These are phyloP conservation scores for Amblyjoppa fuscipennis DNA, from an alignment of 2,888 invertebrate genomes.

Conservation along the genomic window DNA sequence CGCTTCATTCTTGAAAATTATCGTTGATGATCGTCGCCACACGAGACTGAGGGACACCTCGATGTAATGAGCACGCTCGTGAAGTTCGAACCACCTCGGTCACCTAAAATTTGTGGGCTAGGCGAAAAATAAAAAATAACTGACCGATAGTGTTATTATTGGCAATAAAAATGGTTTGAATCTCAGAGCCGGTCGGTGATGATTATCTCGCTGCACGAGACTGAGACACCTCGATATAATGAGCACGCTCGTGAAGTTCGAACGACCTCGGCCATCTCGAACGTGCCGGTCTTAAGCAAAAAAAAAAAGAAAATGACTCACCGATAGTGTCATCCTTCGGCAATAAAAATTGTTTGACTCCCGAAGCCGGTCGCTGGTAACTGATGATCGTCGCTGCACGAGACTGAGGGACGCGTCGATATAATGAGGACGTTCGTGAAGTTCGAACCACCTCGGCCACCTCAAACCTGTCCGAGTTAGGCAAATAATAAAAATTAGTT, in stretches of 20 bases:
- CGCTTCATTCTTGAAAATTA: not conserved
- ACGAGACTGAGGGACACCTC: no score
- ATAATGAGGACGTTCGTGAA: conserved; percentile 40
- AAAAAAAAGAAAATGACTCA: not conserved
- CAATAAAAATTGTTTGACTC: not conserved
- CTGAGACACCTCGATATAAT: conserved; percentile 22
- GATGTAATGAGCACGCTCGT: no score
- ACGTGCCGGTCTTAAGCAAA: no score
- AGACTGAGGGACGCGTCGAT: not conserved
- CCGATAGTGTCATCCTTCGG: not conserved
- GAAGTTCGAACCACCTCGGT: not conserved
- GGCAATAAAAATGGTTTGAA: not conserved
- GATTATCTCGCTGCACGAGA: not conserved
- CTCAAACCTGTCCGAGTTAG: not conserved
- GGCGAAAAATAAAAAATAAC: no score
- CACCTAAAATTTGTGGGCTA: not conserved
- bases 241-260: conserved; percentile 31
- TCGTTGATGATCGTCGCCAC: no score
- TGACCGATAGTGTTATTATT: not conserved
- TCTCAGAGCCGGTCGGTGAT: conserved; percentile 7
- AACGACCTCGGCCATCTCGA: not conserved
- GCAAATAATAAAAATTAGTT: conserved; percentile 11
- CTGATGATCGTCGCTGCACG: not conserved
- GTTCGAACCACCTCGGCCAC: not conserved
- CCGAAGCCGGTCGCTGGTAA: conserved; percentile 19